These are phyloP conservation scores for Hydractinia symbiolongicarpus DNA, from an alignment of 30 jellyfish, hydroid and myxozoan genomes.

Conservation along the genomic window DNA sequence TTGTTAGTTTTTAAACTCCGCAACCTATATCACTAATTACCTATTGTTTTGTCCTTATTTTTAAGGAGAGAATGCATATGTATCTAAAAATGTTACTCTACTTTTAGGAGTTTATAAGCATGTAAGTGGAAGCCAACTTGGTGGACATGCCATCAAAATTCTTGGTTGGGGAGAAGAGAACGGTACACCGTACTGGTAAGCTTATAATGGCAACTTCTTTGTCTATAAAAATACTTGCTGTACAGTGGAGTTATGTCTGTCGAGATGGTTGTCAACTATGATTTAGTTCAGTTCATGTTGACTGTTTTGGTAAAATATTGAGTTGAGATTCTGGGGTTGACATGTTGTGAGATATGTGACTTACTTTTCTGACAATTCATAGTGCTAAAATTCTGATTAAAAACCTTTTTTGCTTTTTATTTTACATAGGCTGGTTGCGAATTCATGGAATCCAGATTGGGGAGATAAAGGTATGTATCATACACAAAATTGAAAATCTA, in stretches of 20 bases:
- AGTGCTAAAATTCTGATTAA: no score
- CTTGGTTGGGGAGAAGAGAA: slow-evolving; percentile 85
- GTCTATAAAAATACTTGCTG: neutral
- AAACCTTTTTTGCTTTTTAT: neutral
- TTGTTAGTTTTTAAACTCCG: neutral
- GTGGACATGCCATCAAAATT: slow-evolving; percentile 84
- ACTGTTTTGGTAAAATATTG: no score
- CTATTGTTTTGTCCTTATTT: neutral
- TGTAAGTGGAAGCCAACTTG: slow-evolving; percentile 51
- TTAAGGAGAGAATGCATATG: no score
- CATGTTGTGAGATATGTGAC: no score
- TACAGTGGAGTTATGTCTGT: neutral
- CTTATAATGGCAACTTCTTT: neutral
- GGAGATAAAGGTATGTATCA: slow-evolving; percentile 59
- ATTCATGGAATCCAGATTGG: slow-evolving; percentile 90
- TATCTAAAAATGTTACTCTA: no score
- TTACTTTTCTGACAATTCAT: no score
- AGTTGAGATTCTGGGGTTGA: no score
- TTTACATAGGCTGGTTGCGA: slow-evolving; percentile 69
- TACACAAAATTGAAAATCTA: neutral
- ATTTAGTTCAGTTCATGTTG: no score
- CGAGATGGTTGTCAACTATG: neutral
- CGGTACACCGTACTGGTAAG: slow-evolving; percentile 77
- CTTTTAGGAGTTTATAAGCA: slow-evolving; percentile 76
- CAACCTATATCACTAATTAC: neutral